These are phyloP conservation scores for Phragmatobia fuliginosa DNA, from an alignment of 2,888 invertebrate species.

Conservation along the genomic window DNA sequence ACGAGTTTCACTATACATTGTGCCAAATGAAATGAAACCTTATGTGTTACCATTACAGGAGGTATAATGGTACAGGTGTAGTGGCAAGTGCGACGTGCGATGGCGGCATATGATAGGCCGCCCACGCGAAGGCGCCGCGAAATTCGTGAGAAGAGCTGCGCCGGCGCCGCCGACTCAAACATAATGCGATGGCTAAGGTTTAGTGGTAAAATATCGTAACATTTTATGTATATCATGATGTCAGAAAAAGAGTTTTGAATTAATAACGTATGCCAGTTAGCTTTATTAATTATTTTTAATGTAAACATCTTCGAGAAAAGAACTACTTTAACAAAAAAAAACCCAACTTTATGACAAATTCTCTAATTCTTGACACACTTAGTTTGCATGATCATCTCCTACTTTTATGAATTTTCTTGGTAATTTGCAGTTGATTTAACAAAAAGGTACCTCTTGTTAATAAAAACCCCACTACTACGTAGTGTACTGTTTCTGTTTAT, in stretches of 20 bases:
- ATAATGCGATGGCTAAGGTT: constrained; percentile 58
- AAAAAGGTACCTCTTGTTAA: neutral
- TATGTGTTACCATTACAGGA: constrained; percentile 55
- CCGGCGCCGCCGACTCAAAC: constrained; percentile 71
- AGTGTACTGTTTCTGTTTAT: neutral
- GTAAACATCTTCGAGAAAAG: constrained; percentile 2
- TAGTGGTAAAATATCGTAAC: constrained; percentile 45
- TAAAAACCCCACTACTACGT: neutral
- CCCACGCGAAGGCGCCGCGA: constrained; percentile 83
- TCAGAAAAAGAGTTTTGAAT: constrained; percentile 38
- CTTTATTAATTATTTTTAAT: constrained; percentile 14
- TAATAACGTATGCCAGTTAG: constrained; percentile 23
- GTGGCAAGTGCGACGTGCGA: constrained; percentile 71
- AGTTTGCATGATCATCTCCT: neutral
- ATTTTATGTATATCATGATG: constrained; percentile 45
- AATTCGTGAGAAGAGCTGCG: constrained; percentile 83
- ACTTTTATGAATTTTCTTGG: neutral
- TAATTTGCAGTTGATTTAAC: neutral
- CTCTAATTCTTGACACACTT: neutral
- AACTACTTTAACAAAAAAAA: neutral
- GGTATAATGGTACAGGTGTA: constrained; percentile 57
- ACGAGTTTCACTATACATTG: constrained; percentile 53
- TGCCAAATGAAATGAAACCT: constrained; percentile 54
- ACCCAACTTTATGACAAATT: neutral
- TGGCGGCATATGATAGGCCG: constrained; percentile 81